These are phyloP conservation scores for Pygmarrhopalites habei DNA, from an alignment of 1,140 invertebrate genomes.

Conservation along the genomic window DNA sequence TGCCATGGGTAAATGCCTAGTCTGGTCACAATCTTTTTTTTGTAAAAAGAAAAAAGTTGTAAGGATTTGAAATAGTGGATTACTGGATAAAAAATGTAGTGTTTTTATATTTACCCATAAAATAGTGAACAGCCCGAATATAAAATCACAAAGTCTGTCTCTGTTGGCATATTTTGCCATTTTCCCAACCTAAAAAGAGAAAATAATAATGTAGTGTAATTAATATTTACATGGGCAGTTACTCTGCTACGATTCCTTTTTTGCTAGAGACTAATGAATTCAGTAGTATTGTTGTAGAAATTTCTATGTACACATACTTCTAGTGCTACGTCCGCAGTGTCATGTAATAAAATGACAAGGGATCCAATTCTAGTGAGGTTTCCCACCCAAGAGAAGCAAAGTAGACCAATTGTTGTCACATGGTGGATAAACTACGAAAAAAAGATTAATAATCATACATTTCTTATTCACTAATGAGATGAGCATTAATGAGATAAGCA, in stretches of 20 bases:
- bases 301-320: conserved; percentile 61
- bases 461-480: no score
- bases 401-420: conserved; percentile 78
- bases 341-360: conserved; percentile 83
- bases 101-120: no score
- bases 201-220: no score
- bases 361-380: conserved; percentile 88
- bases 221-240: no score
- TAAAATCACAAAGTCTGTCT: conserved; percentile 73
- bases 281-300: not conserved
- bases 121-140: conserved; percentile 81
- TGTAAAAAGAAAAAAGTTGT: no score
- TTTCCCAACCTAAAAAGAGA: conserved; percentile 67
- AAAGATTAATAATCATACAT: no score
- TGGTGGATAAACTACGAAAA: conserved; percentile 97
- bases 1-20: conserved; percentile 79
- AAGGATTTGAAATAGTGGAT: no score
- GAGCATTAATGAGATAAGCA: no score
- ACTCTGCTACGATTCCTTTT: no score
- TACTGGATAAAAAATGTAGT: no score
- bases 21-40: conserved; percentile 74
- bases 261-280: not conserved
- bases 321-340: conserved; percentile 89
- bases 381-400: conserved; percentile 87
- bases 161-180: conserved; percentile 85